Base-by-base conservation (phyloP, 2,113 vertebrate genomes). In the Strix uralensis region DNA sequence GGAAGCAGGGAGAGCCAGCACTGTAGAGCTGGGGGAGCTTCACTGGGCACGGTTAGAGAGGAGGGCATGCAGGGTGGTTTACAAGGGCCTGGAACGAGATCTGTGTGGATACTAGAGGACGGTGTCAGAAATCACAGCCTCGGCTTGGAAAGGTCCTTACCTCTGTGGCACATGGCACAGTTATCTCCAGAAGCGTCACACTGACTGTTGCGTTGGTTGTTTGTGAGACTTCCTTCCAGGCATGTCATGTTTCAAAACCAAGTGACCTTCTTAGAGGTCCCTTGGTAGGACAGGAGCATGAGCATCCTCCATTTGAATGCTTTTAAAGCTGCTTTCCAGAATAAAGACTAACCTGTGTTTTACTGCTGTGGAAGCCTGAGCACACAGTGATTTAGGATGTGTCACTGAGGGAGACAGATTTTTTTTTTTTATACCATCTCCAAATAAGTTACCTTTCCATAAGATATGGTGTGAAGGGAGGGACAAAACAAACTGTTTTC, bases 381-480 rank as follows among this genome's bases (percentile, higher is more conserved):
- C 18, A 29, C 17, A 4, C 13, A 16, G 7, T 10, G 8, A 4
- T 63, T 81, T 62, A 22, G 30, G 59, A 27, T 17, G 14, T 27
- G 26, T 38, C 22, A 13, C 30, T 14, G 15, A 38, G 40, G 32
- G 19, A 72, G 26, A 46, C 44, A 72, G 18, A 18, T 27, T 11
- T 55, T 83, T 27, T 11, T 55, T 83, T 59, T 59, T 36, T 5
- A 57, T 14, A 3, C 22, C 8, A 4, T 46, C 32, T 80, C 18
- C 52, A 40, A 14, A 57, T 29, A 7, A 27, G 2, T 32, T 65
- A 15, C 38, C 9, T 61, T 85, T 63, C 38, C 9, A 1, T 42
- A 23, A 73, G 32, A 26, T 9, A 26, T 8, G 15, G 6, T 4
- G 3, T 8, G 7, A 63, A 30, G 22, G 0, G 3, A 22, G 6